Conservation (phyloP, 2,113 vertebrate species). For the Lucifuga dentata region DNA sequence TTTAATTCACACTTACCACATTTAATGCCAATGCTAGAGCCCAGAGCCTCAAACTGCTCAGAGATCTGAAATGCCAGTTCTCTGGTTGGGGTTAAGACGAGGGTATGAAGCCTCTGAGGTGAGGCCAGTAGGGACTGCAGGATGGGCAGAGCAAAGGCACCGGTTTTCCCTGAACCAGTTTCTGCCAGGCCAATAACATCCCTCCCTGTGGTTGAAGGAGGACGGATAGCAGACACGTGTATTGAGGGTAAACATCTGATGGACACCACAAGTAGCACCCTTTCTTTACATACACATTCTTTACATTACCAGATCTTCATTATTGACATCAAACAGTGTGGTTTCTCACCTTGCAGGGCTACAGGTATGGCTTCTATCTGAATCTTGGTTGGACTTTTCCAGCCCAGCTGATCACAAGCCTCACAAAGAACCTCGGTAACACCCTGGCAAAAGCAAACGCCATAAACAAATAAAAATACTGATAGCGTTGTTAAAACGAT, state of each 20-base stretch:
- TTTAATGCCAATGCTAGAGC: slow-evolving; percentile 95
- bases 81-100: slow-evolving; percentile 95
- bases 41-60: slow-evolving; percentile 97
- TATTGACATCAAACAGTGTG: no score
- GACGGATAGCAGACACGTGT: background rate
- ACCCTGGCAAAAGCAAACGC: slow-evolving; percentile 80
- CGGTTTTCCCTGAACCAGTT: slow-evolving; percentile 98
- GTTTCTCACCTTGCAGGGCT: slow-evolving; percentile 88
- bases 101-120: slow-evolving; percentile 92
- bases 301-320: no score
- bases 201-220: slow-evolving; percentile 74
- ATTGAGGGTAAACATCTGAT: no score
- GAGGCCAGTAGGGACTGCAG: slow-evolving; percentile 91
- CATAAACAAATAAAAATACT: background rate
- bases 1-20: slow-evolving; percentile 80
- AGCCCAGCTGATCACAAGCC: slow-evolving; percentile 95
- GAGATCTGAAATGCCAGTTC: slow-evolving; percentile 98
- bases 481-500: no score
- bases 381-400: slow-evolving; percentile 96
- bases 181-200: slow-evolving; percentile 97
- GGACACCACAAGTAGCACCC: no score
- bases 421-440: slow-evolving; percentile 97
- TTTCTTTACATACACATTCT: no score
- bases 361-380: slow-evolving; percentile 94
- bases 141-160: slow-evolving; percentile 95